phyloP scores from a whole-genome alignment of 1,140 invertebrate genomes.

The Littorina saxatilis region DNA sequence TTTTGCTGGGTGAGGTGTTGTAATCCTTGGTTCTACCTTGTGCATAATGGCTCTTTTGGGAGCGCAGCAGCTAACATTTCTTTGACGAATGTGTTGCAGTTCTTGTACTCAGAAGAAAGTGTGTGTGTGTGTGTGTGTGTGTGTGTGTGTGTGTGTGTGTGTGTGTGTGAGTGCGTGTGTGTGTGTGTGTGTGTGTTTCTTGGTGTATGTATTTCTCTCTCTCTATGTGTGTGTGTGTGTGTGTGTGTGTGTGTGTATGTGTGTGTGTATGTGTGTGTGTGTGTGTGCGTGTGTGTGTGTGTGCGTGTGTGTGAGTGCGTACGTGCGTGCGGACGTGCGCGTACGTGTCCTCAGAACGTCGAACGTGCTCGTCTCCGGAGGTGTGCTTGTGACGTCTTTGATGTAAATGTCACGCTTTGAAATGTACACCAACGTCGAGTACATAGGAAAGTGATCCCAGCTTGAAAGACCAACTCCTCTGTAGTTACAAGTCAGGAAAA shows the following conservation, averaged over 20 bases:
- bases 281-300: neutral
- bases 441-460: too few species aligned
- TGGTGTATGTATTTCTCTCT: neutral
- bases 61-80: neutral
- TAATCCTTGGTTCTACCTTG: too few species aligned
- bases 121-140: constrained; percentile 3
- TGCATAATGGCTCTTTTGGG: too few species aligned
- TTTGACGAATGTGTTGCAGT: neutral
- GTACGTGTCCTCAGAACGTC: too few species aligned
- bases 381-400: too few species aligned
- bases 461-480: too few species aligned
- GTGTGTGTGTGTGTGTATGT: constrained; percentile 8
- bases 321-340: neutral
- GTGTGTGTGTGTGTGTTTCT: constrained; percentile 11
- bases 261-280: constrained; percentile 12
- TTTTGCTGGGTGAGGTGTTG: too few species aligned
- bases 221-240: constrained; percentile 18
- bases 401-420: too few species aligned
- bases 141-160: constrained; percentile 3
- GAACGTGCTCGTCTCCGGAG: too few species aligned
- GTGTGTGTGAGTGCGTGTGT: neutral
- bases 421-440: too few species aligned
- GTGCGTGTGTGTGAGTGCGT: neutral
- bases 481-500: too few species aligned
- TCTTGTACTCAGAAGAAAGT: neutral